Base-by-base conservation (phyloP, 2,888 invertebrate genomes). In the Hartigia nigra region DNA sequence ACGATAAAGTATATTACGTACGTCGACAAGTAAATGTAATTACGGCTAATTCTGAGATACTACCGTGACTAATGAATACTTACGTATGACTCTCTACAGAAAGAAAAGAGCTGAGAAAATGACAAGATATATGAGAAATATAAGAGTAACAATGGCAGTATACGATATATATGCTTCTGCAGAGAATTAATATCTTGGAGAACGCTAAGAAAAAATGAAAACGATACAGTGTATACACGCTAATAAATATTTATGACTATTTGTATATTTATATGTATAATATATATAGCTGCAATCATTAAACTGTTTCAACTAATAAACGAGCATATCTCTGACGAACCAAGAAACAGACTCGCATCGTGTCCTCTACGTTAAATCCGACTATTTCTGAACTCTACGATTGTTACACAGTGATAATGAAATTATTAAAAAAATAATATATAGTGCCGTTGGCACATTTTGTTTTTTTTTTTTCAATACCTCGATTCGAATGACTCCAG, bases 1-100 rank as follows among this genome's bases (percentile, higher is more conserved):
- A 88, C 75, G 74, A 79, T 87, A 90, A 89, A 91, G 87, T 86
- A 90, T 86, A 88, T 90, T 89, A 89, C 86, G 87, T 82, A 85
- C 81, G 85, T 85, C 85, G 83, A 84, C 82, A 85, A 81, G 55
- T 55, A 55, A 55, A 55, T 55, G 23, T 55, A 55, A 55, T 55
- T 55, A 55, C 55, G 55, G 4, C 55, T 55, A 55, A 2, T 5
- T 0, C 14, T 55, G 9, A 23, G 55, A 55, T 1, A 55, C 55
- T 55, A 55, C 9, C 14, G 55, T 55, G 23, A 55, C 55, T 55
- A 31, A 31, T 31, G 34, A 31, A 74, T 77, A 77, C 77, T 77
- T 77, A 77, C 77, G 69, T 12, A 75, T 69, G n/a, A 74, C 80
- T 77, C 74, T 82, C 79, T 82, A 78, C 23, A 55, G 39, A 12